Conservation (phyloP, 2,797 vertebrate genomes). For the Agapornis canus region DNA sequence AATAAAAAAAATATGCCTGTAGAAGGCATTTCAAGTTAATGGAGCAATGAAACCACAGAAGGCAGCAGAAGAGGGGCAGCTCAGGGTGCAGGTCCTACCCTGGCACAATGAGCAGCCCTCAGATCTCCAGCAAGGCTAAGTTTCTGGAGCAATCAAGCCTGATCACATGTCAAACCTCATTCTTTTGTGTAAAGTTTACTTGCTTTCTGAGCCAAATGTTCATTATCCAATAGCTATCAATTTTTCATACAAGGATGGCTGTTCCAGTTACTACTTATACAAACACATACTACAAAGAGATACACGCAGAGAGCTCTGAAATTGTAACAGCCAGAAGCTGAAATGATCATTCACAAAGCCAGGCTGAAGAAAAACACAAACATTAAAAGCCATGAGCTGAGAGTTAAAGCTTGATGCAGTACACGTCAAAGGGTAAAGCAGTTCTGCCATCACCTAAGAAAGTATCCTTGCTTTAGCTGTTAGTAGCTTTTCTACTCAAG, state of each 20-base stretch:
- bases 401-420: background rate
- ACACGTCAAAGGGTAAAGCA: background rate
- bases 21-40: background rate
- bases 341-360: background rate
- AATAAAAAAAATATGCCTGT: background rate
- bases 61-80: background rate
- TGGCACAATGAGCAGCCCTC: background rate
- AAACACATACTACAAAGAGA: background rate
- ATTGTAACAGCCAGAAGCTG: background rate
- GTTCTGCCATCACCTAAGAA: background rate
- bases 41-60: background rate
- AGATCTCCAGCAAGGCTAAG: background rate
- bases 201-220: conserved; percentile 21
- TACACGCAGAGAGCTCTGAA: background rate
- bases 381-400: background rate
- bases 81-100: background rate
- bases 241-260: conserved; percentile 7
- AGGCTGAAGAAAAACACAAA: background rate
- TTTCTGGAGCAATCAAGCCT: conserved; percentile 27
- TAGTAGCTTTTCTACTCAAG: background rate
- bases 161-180: conserved; percentile 25
- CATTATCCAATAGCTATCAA: background rate
- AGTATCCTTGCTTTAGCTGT: background rate
- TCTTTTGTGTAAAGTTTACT: conserved; percentile 6
- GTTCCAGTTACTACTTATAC: background rate